Conservation (phyloP, 1,140 invertebrate species). For the Fopius arisanus region DNA sequence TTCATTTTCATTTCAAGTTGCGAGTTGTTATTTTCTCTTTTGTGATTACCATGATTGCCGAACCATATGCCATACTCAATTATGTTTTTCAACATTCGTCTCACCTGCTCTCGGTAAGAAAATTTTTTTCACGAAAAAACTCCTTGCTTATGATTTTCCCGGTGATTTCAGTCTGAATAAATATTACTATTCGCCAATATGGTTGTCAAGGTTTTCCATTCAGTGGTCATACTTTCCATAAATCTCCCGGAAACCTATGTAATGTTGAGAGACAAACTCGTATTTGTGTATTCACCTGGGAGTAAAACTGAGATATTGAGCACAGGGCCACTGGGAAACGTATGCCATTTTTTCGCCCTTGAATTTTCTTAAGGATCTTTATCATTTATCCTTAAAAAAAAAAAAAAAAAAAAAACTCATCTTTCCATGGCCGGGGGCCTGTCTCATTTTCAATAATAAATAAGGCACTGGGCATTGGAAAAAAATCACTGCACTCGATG, state of each 20-base stretch:
- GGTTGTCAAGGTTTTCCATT: background rate
- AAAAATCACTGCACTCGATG: background rate
- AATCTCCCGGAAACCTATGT: background rate
- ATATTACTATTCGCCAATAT: background rate
- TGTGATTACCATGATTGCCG: constrained; percentile 40
- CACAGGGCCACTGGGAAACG: background rate
- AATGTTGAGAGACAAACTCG: background rate
- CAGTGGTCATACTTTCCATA: background rate
- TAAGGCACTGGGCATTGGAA: too few species aligned
- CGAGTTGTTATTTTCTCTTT: background rate
- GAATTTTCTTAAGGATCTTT: too few species aligned
- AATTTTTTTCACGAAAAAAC: constrained; percentile 14
- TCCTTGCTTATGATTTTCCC: background rate
- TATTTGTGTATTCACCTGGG: background rate
- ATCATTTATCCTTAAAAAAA: too few species aligned
- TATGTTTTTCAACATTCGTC: constrained; percentile 60
- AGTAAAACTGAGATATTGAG: background rate
- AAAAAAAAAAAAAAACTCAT: too few species aligned
- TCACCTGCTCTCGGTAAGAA: constrained; percentile 57
- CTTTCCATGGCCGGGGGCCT: too few species aligned
- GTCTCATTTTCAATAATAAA: too few species aligned
- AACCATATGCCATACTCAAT: constrained; percentile 50
- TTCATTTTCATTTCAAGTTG: background rate
- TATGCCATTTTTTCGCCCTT: background rate
- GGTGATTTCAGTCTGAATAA: background rate